Percentiles rank a stretch among this genome's conserved stretches.
Conservation (phyloP, 2,113 vertebrate genomes). For the Nyctibius bracteatus region DNA sequence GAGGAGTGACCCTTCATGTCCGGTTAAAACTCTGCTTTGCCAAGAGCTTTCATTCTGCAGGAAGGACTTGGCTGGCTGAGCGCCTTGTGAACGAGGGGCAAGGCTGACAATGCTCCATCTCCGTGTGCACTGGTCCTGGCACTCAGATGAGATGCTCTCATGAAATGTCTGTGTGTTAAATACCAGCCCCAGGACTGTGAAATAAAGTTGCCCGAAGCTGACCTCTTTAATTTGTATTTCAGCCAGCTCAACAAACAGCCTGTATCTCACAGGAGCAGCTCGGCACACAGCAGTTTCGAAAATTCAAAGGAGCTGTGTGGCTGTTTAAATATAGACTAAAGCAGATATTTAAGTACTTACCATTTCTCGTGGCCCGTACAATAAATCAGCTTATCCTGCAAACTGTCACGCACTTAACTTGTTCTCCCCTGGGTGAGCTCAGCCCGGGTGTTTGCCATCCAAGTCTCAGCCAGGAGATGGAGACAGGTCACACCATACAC, state of each 20-base stretch:
- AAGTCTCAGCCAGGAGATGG: not conserved
- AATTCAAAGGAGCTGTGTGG: not conserved
- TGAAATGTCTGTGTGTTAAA: not conserved
- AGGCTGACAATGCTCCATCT: not conserved
- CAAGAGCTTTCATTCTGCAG: not conserved
- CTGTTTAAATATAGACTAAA: not conserved
- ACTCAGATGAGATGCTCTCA: not conserved
- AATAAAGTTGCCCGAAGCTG: not conserved
- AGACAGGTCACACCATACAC: not conserved
- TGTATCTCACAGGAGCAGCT: not conserved
- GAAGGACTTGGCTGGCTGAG: not conserved
- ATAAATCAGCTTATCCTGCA: not conserved
- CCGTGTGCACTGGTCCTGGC: not conserved
- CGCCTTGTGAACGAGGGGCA: not conserved
- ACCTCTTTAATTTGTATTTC: not conserved
- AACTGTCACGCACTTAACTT: not conserved
- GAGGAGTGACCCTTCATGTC: not conserved
- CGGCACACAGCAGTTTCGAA: not conserved
- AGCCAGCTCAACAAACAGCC: not conserved
- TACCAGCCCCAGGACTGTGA: not conserved
- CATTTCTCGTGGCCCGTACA: not conserved
- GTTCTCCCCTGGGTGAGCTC: not conserved
- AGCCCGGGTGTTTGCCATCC: rapidly evolving
- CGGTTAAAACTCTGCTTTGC: not conserved
- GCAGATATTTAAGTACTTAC: not conserved